Evolutionary conservation across 2,113 vertebrate genomes (phyloP).

Genomic region (Heloderma charlesbogerti): DNA sequence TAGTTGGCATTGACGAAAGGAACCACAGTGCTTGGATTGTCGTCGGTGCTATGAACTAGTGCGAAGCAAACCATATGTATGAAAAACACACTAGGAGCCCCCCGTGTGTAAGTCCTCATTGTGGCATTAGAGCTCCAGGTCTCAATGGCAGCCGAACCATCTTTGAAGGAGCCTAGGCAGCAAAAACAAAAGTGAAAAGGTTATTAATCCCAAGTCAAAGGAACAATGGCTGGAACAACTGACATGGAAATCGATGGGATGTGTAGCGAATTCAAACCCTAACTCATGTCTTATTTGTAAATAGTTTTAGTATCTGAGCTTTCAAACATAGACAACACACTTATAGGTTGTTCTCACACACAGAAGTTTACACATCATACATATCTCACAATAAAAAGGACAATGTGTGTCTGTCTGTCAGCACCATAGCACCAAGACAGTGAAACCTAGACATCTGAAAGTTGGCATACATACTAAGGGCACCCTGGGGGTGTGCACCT

Average conservation of each 20-base stretch:
- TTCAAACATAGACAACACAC: not conserved
- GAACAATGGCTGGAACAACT: not conserved
- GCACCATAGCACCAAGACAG: too few species aligned
- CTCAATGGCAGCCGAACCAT: constrained; percentile 84
- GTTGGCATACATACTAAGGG: too few species aligned
- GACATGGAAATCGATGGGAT: fast-evolving
- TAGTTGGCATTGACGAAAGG: constrained; percentile 94
- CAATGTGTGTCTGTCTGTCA: too few species aligned
- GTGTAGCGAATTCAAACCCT: constrained; percentile 6
- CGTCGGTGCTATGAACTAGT: constrained; percentile 68
- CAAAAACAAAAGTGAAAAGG: constrained; percentile 25
- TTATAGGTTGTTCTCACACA: not conserved
- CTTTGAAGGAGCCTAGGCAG: constrained; percentile 78
- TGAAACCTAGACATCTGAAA: too few species aligned
- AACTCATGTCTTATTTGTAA: not conserved
- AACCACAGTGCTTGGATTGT: constrained; percentile 82
- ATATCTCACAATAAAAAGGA: not conserved
- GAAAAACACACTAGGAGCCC: constrained; percentile 96
- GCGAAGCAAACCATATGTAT: constrained; percentile 86
- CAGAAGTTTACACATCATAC: not conserved
- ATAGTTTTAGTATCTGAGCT: not conserved
- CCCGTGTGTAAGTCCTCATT: constrained; percentile 96
- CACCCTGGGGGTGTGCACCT: too few species aligned
- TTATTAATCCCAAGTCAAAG: constrained; percentile 35
- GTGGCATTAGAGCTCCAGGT: constrained; percentile 89